These are phyloP conservation scores for Heliconius melpomene DNA, from an alignment of 1,140 invertebrate species.

Conservation along the genomic window DNA sequence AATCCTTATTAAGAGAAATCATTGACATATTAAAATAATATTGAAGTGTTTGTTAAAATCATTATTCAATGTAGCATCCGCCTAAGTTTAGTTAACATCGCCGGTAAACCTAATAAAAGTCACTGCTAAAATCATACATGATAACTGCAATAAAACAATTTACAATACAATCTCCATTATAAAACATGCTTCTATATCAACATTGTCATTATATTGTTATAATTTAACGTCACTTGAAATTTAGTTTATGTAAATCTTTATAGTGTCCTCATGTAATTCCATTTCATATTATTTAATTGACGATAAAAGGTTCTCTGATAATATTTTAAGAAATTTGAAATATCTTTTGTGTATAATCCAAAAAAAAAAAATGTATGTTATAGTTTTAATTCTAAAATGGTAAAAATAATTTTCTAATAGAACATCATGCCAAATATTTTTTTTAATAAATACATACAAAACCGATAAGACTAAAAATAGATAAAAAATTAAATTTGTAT, in stretches of 20 bases:
- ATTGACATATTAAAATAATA: too few species aligned
- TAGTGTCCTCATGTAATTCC: background rate
- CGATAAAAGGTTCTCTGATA: background rate
- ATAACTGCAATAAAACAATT: conserved; percentile 25
- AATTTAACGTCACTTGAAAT: background rate
- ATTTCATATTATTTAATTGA: background rate
- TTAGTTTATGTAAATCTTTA: conserved; percentile 8
- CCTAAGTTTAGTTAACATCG: background rate
- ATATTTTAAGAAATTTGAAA: too few species aligned
- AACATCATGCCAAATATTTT: too few species aligned
- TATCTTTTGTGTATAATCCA: too few species aligned
- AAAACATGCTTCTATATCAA: conserved; percentile 20
- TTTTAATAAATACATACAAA: too few species aligned
- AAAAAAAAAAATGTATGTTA: too few species aligned
- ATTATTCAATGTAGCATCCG: background rate
- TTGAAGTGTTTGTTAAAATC: background rate
- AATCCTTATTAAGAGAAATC: too few species aligned
- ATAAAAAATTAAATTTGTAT: too few species aligned
- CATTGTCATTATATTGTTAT: conserved; percentile 7
- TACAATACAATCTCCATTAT: conserved; percentile 12
- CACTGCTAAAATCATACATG: conserved; percentile 18
- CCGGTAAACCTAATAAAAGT: conserved; percentile 23
- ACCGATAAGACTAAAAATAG: too few species aligned
- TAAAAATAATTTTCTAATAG: too few species aligned
- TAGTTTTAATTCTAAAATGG: too few species aligned